Conservation (phyloP, 2,113 vertebrate genomes). For the Empidonax alnorum region DNA sequence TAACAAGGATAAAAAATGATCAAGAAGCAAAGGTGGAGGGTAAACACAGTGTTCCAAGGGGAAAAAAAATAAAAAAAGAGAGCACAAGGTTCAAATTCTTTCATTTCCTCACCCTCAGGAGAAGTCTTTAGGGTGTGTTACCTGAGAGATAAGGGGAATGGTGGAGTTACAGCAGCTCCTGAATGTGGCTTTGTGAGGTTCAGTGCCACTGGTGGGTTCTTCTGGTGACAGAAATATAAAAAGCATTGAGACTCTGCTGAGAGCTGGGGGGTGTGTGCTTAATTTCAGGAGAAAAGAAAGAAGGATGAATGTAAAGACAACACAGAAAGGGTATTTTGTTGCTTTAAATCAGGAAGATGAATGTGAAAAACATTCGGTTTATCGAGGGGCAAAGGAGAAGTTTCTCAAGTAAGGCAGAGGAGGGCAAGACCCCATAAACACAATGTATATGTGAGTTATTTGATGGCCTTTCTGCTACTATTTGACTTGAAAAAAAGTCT, state of each 20-base stretch:
- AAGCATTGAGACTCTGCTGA: background rate
- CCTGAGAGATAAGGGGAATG: background rate
- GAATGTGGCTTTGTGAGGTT: background rate
- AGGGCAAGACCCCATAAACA: background rate
- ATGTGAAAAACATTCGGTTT: background rate
- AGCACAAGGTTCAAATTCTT: background rate
- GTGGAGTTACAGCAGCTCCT: background rate
- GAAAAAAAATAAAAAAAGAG: too few species aligned
- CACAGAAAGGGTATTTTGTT: background rate
- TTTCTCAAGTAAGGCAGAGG: background rate
- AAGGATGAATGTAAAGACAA: background rate
- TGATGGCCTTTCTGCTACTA: background rate
- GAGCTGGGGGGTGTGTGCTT: background rate
- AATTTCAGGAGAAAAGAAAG: background rate
- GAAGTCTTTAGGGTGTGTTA: background rate
- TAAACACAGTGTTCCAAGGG: background rate
- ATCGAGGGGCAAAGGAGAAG: background rate
- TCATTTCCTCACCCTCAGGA: background rate
- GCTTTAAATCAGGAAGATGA: background rate
- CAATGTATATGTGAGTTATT: fast-evolving
- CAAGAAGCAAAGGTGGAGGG: background rate
- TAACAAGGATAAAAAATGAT: background rate
- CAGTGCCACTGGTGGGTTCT: background rate
- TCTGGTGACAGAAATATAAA: background rate
- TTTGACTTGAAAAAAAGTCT: background rate